phyloP scores from a whole-genome alignment of 1,140 invertebrate species.

The Gryon sp. region DNA sequence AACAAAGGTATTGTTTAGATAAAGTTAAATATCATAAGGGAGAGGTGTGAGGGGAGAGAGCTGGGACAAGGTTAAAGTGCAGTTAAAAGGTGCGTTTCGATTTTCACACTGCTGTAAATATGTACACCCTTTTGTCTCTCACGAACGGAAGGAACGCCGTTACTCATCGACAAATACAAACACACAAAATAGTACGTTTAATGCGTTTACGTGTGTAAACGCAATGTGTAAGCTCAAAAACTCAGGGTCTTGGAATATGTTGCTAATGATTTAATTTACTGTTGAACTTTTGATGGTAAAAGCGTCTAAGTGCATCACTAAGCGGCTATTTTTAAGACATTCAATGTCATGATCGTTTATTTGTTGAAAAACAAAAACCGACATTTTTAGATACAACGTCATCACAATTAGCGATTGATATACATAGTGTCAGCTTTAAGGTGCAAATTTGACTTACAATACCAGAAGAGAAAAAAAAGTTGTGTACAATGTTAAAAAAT shows the following conservation, averaged over 20 bases:
- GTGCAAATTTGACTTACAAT: too few relatives aligned
- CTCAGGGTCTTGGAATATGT: conserved; percentile 25
- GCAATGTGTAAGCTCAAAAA: neutral
- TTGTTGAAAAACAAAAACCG: neutral
- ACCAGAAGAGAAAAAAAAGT: too few relatives aligned
- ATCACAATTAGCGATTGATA: neutral
- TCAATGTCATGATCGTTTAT: conserved; percentile 10
- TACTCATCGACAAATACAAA: conserved; percentile 27
- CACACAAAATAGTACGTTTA: too few relatives aligned
- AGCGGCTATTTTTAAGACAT: conserved; percentile 23
- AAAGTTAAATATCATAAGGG: conserved; percentile 5
- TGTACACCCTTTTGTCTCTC: conserved; percentile 39
- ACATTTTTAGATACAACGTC: neutral
- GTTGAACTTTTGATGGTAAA: conserved; percentile 19
- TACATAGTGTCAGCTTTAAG: neutral
- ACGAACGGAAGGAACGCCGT: conserved; percentile 42
- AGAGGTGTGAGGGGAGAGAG: neutral
- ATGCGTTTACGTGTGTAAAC: too few relatives aligned
- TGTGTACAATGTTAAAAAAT: too few relatives aligned
- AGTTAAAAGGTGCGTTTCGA: conserved; percentile 42
- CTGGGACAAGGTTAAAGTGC: conserved; percentile 26
- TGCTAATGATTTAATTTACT: conserved; percentile 41
- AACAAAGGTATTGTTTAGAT: conserved; percentile 1
- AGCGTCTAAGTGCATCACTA: conserved; percentile 11
- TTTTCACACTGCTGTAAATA: conserved; percentile 9